phyloP scores from a whole-genome alignment of 2,888 invertebrate species.

The Aquatica leii region DNA sequence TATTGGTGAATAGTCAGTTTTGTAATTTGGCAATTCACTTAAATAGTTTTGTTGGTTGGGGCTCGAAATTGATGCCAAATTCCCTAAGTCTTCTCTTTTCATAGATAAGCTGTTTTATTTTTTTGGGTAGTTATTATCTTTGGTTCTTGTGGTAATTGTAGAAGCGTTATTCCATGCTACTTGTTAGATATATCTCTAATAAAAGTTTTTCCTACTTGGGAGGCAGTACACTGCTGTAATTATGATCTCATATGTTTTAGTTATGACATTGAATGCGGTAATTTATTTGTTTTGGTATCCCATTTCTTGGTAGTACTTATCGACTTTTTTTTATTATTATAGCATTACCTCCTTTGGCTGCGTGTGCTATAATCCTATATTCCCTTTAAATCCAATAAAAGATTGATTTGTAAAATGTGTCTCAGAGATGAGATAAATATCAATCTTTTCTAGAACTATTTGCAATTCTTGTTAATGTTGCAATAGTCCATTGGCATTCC shows the following conservation, averaged over 20 bases:
- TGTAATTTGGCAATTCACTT: background rate
- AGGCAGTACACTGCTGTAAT: too few relatives aligned
- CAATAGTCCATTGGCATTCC: constrained; percentile 41
- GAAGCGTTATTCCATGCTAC: background rate
- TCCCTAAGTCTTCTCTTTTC: background rate
- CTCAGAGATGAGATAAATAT: constrained; percentile 22
- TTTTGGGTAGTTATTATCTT: background rate
- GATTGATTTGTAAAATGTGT: constrained; percentile 42
- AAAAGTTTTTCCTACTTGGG: too few relatives aligned
- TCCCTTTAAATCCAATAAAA: constrained; percentile 3
- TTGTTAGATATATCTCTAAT: too few relatives aligned
- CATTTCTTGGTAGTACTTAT: too few relatives aligned
- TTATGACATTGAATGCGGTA: too few relatives aligned
- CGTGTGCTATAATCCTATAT: background rate
- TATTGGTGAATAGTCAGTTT: background rate
- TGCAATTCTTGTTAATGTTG: constrained; percentile 39
- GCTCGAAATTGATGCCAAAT: background rate
- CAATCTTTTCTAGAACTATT: constrained; percentile 24
- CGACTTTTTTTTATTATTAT: background rate
- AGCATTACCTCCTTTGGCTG: constrained; percentile 4
- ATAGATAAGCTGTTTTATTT: background rate
- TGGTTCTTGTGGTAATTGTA: background rate
- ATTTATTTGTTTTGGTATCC: too few relatives aligned
- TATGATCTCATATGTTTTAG: too few relatives aligned
- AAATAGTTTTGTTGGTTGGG: background rate